Base-by-base conservation (phyloP, 2,797 vertebrate genomes). In the Pantherophis alleghaniensis region DNA sequence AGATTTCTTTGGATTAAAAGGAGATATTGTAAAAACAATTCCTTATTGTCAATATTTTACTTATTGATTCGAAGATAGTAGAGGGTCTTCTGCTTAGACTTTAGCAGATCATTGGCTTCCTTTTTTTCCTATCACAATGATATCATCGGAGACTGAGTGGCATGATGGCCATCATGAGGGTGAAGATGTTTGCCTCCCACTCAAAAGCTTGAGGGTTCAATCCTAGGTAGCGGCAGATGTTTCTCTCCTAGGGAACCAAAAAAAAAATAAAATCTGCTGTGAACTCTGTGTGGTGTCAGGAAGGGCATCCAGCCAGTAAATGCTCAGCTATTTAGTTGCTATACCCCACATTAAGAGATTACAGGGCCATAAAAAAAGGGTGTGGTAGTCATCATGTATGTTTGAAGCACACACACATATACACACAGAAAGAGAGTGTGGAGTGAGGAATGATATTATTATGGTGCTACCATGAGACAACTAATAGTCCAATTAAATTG, bases 401-500 rank as follows among this genome's bases (percentile, higher is more conserved):
- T 47, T 24, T 83, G 37, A 83, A 83, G 47, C 74, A 83, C 20
- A 24, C 5, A 37, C 14, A 37, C 66, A 69, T 3, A 69, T n/a
- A 32, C 16, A 79, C 69, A 42, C 7, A 79, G 18, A 42, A 42
- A 42, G 32, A 20, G 32, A 12, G 37, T 1, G 9, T 47, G 37
- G 37, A 10, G n/a, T 83, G 24, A 5, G 13, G 90, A 90, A 88
- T 7, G 13, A 93, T 93, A 91, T 51, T 56, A 18, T 4, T 74
- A 22, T 4, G 22, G 47, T 26, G 91, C 13, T 79, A 56, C 92
- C 42, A 91, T 5, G 90, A 53, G 90, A 91, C 56, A 79, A 60
- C 42, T 91, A 88, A 91, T 93, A 55, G 86, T 86, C 37, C 87
- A 93, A 93, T 88, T 93, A 93, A 74, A 93, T 91, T 91, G 87